Evolutionary conservation across 2,888 invertebrate species (phyloP).

Genomic region (Eledone cirrhosa): DNA sequence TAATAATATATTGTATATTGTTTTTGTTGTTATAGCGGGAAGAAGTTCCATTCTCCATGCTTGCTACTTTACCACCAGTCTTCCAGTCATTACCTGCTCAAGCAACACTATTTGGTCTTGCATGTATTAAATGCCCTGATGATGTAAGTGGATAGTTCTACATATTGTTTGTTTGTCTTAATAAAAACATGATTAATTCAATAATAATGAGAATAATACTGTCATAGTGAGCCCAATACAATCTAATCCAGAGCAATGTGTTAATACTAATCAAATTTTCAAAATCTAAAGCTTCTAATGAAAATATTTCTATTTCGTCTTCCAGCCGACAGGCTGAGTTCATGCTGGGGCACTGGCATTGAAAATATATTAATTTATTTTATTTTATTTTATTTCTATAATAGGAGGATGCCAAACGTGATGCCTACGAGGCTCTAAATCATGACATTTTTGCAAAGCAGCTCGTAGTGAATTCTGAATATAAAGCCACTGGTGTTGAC

Average conservation of each 20-base stretch:
- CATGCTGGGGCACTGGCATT: no score
- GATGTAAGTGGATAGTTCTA: slow-evolving; percentile 74
- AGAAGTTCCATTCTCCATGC: slow-evolving; percentile 75
- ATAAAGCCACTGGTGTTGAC: slow-evolving; percentile 70
- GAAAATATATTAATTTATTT: no score
- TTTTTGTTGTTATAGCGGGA: slow-evolving; percentile 68
- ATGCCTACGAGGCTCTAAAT: slow-evolving; percentile 77
- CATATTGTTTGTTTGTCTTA: not conserved
- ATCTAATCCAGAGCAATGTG: no score
- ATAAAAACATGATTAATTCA: not conserved
- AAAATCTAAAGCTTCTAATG: no score
- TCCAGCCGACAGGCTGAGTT: no score
- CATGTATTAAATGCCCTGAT: slow-evolving; percentile 82
- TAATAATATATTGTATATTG: no score
- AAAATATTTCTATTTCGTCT: no score
- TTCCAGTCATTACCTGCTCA: slow-evolving; percentile 75
- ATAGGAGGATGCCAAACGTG: slow-evolving; percentile 78
- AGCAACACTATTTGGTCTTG: slow-evolving; percentile 87
- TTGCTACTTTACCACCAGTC: slow-evolving; percentile 84
- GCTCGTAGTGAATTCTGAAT: slow-evolving; percentile 85
- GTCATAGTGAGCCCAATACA: no score
- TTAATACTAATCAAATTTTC: no score
- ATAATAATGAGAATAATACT: no score
- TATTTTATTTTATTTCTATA: slow-evolving; percentile 31
- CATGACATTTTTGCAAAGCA: slow-evolving; percentile 78